Evolutionary conservation across 2,888 invertebrate genomes (phyloP).

Genomic region (Allophyes oxyacanthae): DNA sequence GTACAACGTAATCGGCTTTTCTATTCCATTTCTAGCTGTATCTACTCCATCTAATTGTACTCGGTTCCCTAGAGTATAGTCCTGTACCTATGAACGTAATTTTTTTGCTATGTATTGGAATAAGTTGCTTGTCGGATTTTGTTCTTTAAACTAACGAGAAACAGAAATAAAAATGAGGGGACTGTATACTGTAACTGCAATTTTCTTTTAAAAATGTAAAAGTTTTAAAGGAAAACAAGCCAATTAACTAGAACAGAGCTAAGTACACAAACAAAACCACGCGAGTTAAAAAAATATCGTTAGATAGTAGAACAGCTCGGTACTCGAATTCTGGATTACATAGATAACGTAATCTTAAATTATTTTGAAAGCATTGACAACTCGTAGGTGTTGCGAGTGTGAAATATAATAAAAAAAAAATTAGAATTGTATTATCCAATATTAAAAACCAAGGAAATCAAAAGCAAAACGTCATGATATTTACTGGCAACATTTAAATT

Average conservation of each 20-base stretch:
- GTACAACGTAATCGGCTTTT: conserved; percentile 73
- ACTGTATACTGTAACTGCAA: not conserved
- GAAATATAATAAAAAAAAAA: too few species aligned
- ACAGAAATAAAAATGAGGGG: not conserved
- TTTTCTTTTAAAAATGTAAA: too few species aligned
- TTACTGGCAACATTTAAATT: conserved; percentile 61
- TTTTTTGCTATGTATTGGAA: conserved; percentile 26
- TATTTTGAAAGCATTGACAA: too few species aligned
- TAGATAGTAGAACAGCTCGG: too few species aligned
- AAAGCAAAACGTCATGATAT: conserved; percentile 37
- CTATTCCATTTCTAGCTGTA: conserved; percentile 64
- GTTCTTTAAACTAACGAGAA: conserved; percentile 29
- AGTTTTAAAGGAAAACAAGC: too few species aligned
- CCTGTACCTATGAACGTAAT: conserved; percentile 36
- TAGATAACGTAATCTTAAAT: too few species aligned
- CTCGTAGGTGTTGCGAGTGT: too few species aligned
- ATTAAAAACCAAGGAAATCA: conserved; percentile 6
- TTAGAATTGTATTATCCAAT: not conserved
- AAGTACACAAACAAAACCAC: too few species aligned
- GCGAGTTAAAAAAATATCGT: too few species aligned
- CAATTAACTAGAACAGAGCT: too few species aligned
- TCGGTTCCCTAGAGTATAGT: conserved; percentile 55
- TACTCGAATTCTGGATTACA: too few species aligned
- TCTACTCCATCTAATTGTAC: conserved; percentile 68
- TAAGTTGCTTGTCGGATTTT: conserved; percentile 21